A percentile compares a stretch with the other conserved stretches of the same genome.
Evolutionary conservation across 2,113 vertebrate genomes (phyloP).

Genomic region (Notiomystis cincta): DNA sequence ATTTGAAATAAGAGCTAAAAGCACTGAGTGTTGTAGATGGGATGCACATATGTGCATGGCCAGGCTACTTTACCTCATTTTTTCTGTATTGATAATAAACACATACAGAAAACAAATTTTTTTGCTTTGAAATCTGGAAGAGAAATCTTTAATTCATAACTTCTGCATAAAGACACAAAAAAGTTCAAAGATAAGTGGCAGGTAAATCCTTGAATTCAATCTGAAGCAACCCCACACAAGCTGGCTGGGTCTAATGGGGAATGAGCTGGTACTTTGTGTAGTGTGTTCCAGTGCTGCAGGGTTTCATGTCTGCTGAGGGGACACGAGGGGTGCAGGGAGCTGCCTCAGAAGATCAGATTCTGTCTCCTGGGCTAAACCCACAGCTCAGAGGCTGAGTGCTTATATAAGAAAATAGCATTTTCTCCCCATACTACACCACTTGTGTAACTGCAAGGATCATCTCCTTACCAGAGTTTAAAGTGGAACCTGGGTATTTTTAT

Average conservation of each 20-base stretch:
- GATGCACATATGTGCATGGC: not conserved
- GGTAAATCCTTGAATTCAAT: not conserved
- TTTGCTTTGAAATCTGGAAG: not conserved
- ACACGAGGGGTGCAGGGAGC: accelerated
- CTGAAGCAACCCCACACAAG: not conserved
- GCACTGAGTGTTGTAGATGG: accelerated
- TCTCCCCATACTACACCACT: accelerated
- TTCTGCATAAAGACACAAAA: accelerated
- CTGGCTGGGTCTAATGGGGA: not conserved
- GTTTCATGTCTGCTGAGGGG: not conserved
- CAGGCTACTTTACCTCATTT: not conserved
- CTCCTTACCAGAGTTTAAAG: not conserved
- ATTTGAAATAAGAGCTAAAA: not conserved
- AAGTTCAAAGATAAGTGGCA: not conserved
- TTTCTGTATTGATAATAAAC: not conserved
- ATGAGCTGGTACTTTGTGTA: not conserved
- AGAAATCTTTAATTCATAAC: not conserved
- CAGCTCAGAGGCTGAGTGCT: accelerated
- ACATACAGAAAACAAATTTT: not conserved
- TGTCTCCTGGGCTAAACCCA: accelerated
- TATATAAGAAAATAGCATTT: not conserved
- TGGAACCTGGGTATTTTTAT: not conserved
- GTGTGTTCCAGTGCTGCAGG: accelerated
- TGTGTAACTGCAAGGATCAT: not conserved
- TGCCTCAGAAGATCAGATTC: not conserved